Conservation (phyloP, 2,888 invertebrate genomes). For the Drosophila histrio region DNA sequence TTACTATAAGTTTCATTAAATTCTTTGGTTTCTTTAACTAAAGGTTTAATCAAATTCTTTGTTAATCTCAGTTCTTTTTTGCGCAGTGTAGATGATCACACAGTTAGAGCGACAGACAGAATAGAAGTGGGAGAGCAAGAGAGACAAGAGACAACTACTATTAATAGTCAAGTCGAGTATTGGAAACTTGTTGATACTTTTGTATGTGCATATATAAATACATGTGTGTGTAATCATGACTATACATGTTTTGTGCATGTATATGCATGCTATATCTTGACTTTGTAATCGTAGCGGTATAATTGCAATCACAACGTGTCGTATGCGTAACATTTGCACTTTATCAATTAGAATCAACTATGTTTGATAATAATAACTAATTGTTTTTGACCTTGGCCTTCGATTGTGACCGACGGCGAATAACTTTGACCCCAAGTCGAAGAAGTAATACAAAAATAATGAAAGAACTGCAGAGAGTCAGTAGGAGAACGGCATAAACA, state of each 20-base stretch:
- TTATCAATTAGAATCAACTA: constrained; percentile 2
- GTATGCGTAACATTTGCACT: constrained; percentile 14
- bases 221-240: not conserved
- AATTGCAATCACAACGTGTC: constrained; percentile 15
- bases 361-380: constrained; percentile 2
- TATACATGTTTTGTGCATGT: not conserved
- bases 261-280: not conserved
- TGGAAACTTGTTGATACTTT: constrained; percentile 46
- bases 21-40: not conserved
- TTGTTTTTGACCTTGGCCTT: constrained; percentile 36
- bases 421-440: not conserved
- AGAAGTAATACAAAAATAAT: not conserved
- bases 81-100: constrained; percentile 12
- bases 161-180: constrained; percentile 44
- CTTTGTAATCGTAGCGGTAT: not conserved
- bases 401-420: not conserved
- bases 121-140: not conserved
- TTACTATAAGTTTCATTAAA: not conserved
- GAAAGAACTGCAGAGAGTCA: constrained; percentile 1
- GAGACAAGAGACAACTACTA: constrained; percentile 34
- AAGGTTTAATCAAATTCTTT: not conserved
- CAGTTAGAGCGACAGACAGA: not conserved
- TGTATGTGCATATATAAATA: not conserved
- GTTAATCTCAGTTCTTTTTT: not conserved
- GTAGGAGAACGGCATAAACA: constrained; percentile 66